Evolutionary conservation across 2,797 vertebrate species (phyloP), one percentile per base, ranked within the genome.

Genomic region (Diplodus sargus): DNA sequence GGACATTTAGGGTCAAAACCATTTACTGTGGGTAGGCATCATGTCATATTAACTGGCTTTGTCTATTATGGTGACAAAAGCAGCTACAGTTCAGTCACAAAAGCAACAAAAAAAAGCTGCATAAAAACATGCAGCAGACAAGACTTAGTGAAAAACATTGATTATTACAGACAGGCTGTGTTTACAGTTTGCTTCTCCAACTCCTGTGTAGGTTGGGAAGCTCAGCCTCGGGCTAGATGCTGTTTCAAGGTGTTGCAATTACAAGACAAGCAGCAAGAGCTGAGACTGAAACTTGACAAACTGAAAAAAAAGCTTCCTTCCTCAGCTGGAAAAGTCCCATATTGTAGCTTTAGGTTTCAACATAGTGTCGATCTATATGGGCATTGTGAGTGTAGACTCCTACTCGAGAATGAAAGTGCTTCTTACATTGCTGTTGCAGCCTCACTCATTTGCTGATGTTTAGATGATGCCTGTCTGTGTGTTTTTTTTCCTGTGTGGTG

Each of bases 401-500:
- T 71, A 91, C 90, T 83, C 74, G 15, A 71, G 42, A 79, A 28
- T 39, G 25, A 81, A 75, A 70, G 59, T 39, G 74, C 60, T 63
- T 82, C 53, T 67, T 53, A 68, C 47, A 70, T 30, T 58, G 70
- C 47, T 85, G 34, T 34, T 34, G 77, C 74, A 74, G 60, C 39
- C 60, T 79, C 77, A 59, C 71, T 70, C 82, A 60, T 61, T 69
- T 78, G 85, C 87, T 81, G 79, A 83, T 82, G 81, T 68, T 78
- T 49, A 74, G 67, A 80, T 84, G 47, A 83, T 81, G 84, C 81
- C 71, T 62, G 54, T 71, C n/a, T 70, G 79, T 9, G 1, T 78
- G 49, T 72, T 70, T 82, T 76, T 34, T 74, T 80, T 54, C 68
- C 69, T 82, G 58, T 89, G 88, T 86, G 87, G 81, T 85, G 87